Base-by-base conservation (phyloP, 2,888 invertebrate genomes). In the Mythimna pallens region DNA sequence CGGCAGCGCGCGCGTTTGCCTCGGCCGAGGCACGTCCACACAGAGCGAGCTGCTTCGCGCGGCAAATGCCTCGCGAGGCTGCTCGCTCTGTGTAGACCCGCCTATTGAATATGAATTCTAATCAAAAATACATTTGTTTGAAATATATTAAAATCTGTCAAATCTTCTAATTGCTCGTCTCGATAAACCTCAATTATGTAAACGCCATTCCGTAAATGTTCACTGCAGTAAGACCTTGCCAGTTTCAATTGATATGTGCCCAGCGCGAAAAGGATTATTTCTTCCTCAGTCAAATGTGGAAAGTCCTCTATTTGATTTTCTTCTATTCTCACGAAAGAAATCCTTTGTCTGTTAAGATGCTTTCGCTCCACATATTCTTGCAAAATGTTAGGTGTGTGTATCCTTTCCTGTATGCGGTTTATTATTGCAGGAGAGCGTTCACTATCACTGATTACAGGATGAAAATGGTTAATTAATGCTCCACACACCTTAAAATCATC, bases 231-330 rank as follows among this genome's bases (percentile, higher is more conserved):
- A 57, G 65, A 65, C 54, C 58, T 62, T 14, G 76, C 75, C 36
- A 72, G 70, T 66, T 72, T 71, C 9, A 79, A 25, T 50, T 80
- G 80, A 65, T 77, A 80, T 25, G 74, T 71, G n/a, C 77, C 70
- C 58, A 79, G 58, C 25, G 76, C 76, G 47, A 70, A 72, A 36
- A 79, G 50, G 50, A 74, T 74, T 14, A 76, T 55, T 66, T 78
- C 70, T 58, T 78, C 62, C 55, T 70, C 70, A 43, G 70, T 72
- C 43, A 79, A 63, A 58, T 57, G 43, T 64, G 74, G 79, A 70
- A 81, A 78, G 57, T 61, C 65, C 58, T 69, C 40, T 62, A 79
- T 59, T 43, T 76, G 52, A 64, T 68, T 70, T 22, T 65, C 57
- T 65, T 40, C 65, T 57, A 65, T 55, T 65, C 65, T 68, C 36